Conservation (phyloP, 2,797 vertebrate genomes). For the Chloroceryle inda region DNA sequence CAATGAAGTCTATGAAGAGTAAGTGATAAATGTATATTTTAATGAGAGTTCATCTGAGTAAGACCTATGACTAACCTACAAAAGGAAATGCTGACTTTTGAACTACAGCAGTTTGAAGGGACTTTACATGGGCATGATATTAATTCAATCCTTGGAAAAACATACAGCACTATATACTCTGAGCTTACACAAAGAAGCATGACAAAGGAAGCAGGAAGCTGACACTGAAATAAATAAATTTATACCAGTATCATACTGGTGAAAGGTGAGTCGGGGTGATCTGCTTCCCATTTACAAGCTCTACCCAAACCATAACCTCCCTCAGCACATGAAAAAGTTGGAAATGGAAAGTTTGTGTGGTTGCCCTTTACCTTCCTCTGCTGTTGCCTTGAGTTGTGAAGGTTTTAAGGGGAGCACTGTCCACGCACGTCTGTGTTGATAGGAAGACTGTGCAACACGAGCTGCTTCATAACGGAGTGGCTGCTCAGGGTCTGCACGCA, state of each 20-base stretch:
- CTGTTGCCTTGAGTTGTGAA: background rate
- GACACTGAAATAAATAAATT: background rate
- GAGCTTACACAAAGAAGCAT: background rate
- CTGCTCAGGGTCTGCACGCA: background rate
- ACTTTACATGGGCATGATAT: background rate
- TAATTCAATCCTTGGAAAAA: background rate
- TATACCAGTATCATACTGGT: background rate
- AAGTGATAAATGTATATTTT: background rate
- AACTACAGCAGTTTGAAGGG: background rate
- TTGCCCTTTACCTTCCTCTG: background rate
- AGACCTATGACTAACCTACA: background rate
- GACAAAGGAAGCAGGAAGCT: background rate
- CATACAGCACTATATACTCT: background rate
- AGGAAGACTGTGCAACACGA: background rate
- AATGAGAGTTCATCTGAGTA: background rate
- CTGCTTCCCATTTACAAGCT: background rate
- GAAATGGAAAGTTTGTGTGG: background rate
- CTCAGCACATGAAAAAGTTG: background rate
- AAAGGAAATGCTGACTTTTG: background rate
- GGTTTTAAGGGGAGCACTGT: background rate
- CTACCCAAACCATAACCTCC: background rate
- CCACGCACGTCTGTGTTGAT: rapidly evolving
- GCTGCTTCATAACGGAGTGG: background rate
- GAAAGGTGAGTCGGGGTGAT: background rate
- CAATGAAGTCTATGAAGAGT: background rate